phyloP scores from a whole-genome alignment of 23 tunicate genomes.

The Botrylloides violaceus region DNA sequence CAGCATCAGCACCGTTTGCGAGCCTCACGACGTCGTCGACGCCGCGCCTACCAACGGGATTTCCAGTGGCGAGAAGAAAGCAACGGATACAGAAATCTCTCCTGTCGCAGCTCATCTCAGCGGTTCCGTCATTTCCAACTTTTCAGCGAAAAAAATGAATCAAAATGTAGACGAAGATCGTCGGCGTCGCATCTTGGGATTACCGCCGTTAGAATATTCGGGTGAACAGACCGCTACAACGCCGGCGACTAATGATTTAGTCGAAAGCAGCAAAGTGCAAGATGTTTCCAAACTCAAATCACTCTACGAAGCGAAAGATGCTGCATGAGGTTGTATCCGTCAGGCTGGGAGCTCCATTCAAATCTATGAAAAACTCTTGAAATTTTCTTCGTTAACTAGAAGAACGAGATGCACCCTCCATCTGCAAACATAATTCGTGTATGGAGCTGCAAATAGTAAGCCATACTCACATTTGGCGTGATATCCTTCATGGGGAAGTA shows the following conservation, averaged over 20 bases:
- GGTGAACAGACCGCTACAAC: not conserved
- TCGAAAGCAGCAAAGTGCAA: not conserved
- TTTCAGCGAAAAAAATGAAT: not conserved
- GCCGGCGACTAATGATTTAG: too few species aligned
- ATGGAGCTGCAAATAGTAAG: too few species aligned
- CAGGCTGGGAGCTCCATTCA: too few species aligned
- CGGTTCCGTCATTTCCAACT: conserved; percentile 7
- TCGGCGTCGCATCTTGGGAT: conserved; percentile 51
- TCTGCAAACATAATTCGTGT: too few species aligned
- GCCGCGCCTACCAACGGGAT: not conserved
- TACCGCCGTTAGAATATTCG: not conserved
- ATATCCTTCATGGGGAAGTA: too few species aligned
- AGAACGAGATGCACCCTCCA: too few species aligned
- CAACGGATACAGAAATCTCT: conserved; percentile 17
- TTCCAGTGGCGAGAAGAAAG: not conserved
- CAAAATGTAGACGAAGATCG: conserved; percentile 46
- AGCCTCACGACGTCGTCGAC: not conserved
- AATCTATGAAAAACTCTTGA: too few species aligned
- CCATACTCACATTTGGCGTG: too few species aligned
- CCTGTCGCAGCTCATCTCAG: conserved; percentile 29
- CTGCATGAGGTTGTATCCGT: too few species aligned
- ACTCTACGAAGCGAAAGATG: not conserved
- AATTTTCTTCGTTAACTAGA: too few species aligned
- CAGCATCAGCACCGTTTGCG: not conserved
- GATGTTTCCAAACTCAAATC: not conserved